Evolutionary conservation across 1,140 invertebrate species (phyloP).

Genomic region (Lineus longissimus): DNA sequence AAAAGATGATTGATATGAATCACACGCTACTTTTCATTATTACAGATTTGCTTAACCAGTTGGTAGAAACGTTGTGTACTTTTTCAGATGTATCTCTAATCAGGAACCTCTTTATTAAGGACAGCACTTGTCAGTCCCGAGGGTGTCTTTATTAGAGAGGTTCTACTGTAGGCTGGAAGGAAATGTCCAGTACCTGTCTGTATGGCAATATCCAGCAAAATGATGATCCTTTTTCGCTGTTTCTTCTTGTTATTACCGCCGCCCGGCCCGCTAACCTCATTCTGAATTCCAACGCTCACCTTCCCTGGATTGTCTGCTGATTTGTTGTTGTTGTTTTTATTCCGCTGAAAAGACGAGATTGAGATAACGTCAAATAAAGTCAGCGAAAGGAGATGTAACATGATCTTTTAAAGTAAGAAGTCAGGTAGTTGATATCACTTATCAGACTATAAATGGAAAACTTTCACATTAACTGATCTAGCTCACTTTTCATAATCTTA

Average conservation of each 20-base stretch:
- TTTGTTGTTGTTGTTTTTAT: background rate
- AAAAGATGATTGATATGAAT: background rate
- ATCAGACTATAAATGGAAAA: background rate
- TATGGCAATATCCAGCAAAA: slow-evolving; percentile 18
- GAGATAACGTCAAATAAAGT: background rate
- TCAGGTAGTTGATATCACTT: background rate
- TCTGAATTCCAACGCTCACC: slow-evolving; percentile 17
- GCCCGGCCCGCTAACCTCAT: slow-evolving; percentile 5
- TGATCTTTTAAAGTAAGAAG: background rate
- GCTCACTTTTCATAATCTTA: background rate
- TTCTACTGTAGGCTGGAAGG: no score
- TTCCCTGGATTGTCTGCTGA: background rate
- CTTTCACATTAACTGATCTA: background rate
- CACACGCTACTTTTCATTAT: background rate
- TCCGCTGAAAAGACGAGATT: background rate
- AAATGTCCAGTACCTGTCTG: slow-evolving; percentile 18
- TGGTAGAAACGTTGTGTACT: background rate
- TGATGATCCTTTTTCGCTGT: slow-evolving; percentile 11
- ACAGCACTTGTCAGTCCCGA: no score
- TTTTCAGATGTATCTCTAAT: background rate
- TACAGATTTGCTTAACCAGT: background rate
- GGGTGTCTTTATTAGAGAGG: no score
- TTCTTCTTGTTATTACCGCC: background rate
- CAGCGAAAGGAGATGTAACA: background rate
- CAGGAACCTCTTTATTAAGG: background rate